Base-by-base conservation (phyloP, 2,113 vertebrate genomes). In the Notarius quadriscutis region DNA sequence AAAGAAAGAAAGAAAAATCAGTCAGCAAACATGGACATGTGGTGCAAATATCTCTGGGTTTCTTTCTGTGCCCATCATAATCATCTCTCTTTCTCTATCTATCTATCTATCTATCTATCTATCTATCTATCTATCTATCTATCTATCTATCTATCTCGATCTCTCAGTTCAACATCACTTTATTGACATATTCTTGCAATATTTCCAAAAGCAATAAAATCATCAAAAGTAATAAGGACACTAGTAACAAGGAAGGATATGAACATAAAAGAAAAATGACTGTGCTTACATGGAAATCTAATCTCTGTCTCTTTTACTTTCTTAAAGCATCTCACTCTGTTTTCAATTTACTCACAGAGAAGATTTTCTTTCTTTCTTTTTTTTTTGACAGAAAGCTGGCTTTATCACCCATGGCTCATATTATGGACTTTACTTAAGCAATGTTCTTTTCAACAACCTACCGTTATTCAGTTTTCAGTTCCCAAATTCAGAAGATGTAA, bases 151-250 rank as follows among this genome's bases (percentile, higher is more conserved):
- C 30, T 34, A 34, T 34, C 41, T 41, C 41, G 4, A 41, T 84
- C 55, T 62, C 65, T 84, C 41, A 30, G 34, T 27, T 25, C 63
- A 67, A 53, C 25, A 30, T 51, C 17, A 34, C 15, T 69, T 67
- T 83, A 85, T 18, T 62, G 71, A 12, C 34, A 50, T 27, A 62
- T 25, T 15, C 71, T 75, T 27, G 22, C 55, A 75, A n/a, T 48
- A 62, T 57, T 77, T 72, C 71, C 57, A 77, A 77, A 48, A 62
- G 30, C 17, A 50, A 85, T 77, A 22, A 62, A 62, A 77, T 62
- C 71, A 62, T 57, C 65, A 1, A 27, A 69, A 14, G 58, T 51
- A 60, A 77, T 50, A 50, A 30, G n/a, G 17, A 25, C 57, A 62
- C 41, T 18, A 51, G 50, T 5, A 63, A 63, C 72, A 14, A 62